These are phyloP conservation scores for Mythimna loreyi DNA, from an alignment of 2,888 invertebrate genomes.

Conservation along the genomic window DNA sequence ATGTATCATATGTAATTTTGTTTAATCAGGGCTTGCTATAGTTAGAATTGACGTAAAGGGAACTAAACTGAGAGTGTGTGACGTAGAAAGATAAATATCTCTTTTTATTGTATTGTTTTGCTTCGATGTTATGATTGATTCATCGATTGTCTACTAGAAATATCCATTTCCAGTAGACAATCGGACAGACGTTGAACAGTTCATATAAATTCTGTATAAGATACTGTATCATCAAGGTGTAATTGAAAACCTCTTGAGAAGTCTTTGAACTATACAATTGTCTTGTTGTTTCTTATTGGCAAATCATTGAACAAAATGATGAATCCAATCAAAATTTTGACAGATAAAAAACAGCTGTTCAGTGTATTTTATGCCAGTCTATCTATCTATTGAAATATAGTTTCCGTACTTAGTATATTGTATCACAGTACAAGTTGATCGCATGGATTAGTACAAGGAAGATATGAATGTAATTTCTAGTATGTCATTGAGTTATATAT, in stretches of 20 bases:
- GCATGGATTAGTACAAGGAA: too few relatives aligned
- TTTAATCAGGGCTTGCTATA: slow-evolving; percentile 7
- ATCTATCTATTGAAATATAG: too few relatives aligned
- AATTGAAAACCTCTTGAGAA: slow-evolving; percentile 1
- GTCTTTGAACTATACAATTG: not conserved
- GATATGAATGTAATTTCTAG: too few relatives aligned
- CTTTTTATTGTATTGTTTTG: slow-evolving; percentile 34
- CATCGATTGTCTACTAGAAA: too few relatives aligned
- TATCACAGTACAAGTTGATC: too few relatives aligned
- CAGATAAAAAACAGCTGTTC: too few relatives aligned
- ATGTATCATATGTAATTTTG: slow-evolving; percentile 18
- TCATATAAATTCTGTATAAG: not conserved
- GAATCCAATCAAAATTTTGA: too few relatives aligned
- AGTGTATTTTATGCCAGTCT: too few relatives aligned
- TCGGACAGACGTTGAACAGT: not conserved
- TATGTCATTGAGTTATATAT: too few relatives aligned
- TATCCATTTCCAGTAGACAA: slow-evolving; percentile 13
- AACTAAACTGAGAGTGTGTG: slow-evolving; percentile 34
- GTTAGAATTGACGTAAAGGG: slow-evolving; percentile 39
- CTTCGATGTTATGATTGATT: slow-evolving; percentile 13
- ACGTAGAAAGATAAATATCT: slow-evolving; percentile 47
- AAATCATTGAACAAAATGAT: too few relatives aligned
- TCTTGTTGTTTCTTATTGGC: too few relatives aligned
- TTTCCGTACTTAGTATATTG: too few relatives aligned
- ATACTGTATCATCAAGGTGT: not conserved